phyloP scores from a whole-genome alignment of 2,888 invertebrate genomes.

The Apantesis nais region DNA sequence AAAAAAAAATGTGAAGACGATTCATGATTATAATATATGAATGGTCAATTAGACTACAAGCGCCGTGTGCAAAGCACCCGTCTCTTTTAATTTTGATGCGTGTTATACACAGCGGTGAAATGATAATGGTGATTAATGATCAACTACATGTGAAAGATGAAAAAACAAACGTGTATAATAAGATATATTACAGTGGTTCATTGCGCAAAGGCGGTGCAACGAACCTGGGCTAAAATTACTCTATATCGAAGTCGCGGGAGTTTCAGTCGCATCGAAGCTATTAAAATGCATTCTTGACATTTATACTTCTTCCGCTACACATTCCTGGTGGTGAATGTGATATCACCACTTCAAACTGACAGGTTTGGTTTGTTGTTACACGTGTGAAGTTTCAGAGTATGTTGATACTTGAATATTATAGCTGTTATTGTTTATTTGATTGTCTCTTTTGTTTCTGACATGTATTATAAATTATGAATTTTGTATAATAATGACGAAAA shows the following conservation, averaged over 20 bases:
- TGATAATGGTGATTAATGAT: conserved; percentile 45
- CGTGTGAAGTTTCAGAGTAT: conserved; percentile 32
- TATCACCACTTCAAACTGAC: conserved; percentile 36
- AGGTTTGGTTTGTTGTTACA: conserved; percentile 27
- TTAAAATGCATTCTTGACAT: conserved; percentile 77
- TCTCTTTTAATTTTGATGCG: conserved; percentile 24
- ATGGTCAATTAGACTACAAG: conserved; percentile 15
- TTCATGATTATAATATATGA: conserved; percentile 19
- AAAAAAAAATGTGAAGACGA: conserved; percentile 8
- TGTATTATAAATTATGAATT: conserved; percentile 6
- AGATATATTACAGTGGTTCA: conserved; percentile 51
- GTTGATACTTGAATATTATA: conserved; percentile 29
- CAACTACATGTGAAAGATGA: conserved; percentile 32
- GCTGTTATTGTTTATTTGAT: conserved; percentile 17
- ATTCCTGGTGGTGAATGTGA: conserved; percentile 43
- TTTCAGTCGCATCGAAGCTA: conserved; percentile 69
- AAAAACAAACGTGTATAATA: conserved; percentile 51
- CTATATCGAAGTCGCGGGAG: conserved; percentile 64
- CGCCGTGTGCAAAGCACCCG: conserved; percentile 31
- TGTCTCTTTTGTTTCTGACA: conserved; percentile 21
- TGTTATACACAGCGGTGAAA: conserved; percentile 36
- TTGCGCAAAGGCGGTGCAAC: conserved; percentile 74
- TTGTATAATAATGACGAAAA: not conserved
- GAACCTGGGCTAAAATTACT: conserved; percentile 76
- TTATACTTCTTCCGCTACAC: conserved; percentile 63